Evolutionary conservation across 2,888 invertebrate genomes (phyloP).

Genomic region (Cerastoderma edule): DNA sequence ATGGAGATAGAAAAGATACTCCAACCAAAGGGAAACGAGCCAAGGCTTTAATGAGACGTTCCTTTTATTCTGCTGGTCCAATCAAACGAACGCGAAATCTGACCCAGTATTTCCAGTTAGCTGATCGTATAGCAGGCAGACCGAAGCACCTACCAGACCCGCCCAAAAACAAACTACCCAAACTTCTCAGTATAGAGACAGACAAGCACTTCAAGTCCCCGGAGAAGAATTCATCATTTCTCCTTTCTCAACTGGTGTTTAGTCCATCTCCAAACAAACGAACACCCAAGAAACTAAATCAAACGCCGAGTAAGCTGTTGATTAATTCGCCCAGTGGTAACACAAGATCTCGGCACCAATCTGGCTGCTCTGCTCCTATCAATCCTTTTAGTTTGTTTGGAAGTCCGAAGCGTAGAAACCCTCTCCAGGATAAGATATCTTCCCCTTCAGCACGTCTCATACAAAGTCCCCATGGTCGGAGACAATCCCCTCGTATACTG

Average conservation of each 20-base stretch:
- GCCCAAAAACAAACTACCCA: slow-evolving; percentile 37
- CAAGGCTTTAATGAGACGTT: slow-evolving; percentile 66
- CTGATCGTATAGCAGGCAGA: slow-evolving; percentile 70
- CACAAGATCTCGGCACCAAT: slow-evolving; percentile 54
- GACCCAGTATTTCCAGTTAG: slow-evolving; percentile 69
- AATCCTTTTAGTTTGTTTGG: slow-evolving; percentile 6
- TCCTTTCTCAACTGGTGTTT: slow-evolving; percentile 70
- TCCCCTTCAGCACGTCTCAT: slow-evolving; percentile 17
- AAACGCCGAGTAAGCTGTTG: slow-evolving; percentile 53
- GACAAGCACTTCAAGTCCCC: slow-evolving; percentile 62
- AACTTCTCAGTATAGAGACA: slow-evolving; percentile 53
- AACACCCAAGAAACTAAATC: slow-evolving; percentile 48
- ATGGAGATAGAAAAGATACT: slow-evolving; percentile 37
- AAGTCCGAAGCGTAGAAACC: slow-evolving; percentile 9
- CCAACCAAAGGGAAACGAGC: slow-evolving; percentile 70
- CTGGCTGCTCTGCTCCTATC: background rate
- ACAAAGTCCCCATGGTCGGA: slow-evolving; percentile 46
- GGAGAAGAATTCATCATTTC: slow-evolving; percentile 67
- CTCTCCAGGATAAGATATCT: background rate
- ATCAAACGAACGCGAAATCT: slow-evolving; percentile 70
- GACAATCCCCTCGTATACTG: slow-evolving; percentile 44
- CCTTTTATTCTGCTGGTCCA: slow-evolving; percentile 75
- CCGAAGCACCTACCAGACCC: slow-evolving; percentile 34
- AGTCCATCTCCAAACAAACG: slow-evolving; percentile 68
- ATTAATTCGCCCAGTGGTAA: slow-evolving; percentile 59